Base-by-base conservation (phyloP, 2,797 vertebrate genomes). In the Cuniculus paca region DNA sequence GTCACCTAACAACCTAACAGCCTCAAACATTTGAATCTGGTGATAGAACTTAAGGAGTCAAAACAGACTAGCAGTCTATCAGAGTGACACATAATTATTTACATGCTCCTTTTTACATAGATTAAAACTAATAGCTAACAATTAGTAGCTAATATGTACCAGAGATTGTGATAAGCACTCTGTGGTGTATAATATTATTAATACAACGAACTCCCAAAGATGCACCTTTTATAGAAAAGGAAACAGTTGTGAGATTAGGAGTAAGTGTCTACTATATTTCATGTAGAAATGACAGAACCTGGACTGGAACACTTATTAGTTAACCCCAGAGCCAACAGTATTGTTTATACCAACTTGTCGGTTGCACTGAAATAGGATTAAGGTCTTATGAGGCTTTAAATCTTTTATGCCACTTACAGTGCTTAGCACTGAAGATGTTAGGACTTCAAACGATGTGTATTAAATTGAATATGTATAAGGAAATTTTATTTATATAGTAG, bases 321-420 rank as follows among this genome's bases (percentile, higher is more conserved):
- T 63, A 72, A 86, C 28, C 12, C 68, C 42, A 82, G 61, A 95
- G 14, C 54, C 60, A 87, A 39, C 0, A 36, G 8, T 56, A 75
- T 80, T 28, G 20, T 80, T 83, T 68, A 80, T 60, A 61, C 84
- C 16, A 65, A 34, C 74, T 90, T 90, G 7, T 79, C 50, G 88
- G 80, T 80, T 97, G 54, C 28, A 17, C 85, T 90, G 54, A 83
- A 14, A 74, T 19, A 83, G 24, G 22, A 92, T 45, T 94, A 79
- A 96, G 50, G 6, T 91, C 50, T 90, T 68, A 16, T 0, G 4
- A 88, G 34, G 77, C 34, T 95, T 26, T 88, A 70, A 68, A n/a
- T 88, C 77, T 52, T 83, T 90, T 80, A 75, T 65, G 42, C 34
- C 17, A 42, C 85, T 89, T 70, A 42, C 5, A 42, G 42, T 16